These are phyloP conservation scores for Pygocentrus nattereri DNA, from an alignment of 2,797 vertebrate species.

Conservation along the genomic window DNA sequence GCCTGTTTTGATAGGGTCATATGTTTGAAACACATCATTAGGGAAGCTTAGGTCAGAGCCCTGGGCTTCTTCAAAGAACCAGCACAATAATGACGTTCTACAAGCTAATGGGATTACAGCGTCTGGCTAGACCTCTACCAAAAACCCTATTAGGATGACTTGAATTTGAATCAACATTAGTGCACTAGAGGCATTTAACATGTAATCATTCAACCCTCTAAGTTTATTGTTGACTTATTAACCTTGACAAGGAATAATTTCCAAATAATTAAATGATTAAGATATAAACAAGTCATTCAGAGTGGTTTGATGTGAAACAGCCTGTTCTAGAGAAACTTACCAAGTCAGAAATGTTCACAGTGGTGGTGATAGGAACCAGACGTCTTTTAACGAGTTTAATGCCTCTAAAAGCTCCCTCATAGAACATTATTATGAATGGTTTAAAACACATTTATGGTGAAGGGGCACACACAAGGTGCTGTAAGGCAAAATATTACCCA, in stretches of 20 bases:
- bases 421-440: no score
- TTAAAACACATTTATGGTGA: no score
- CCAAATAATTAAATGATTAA: no score
- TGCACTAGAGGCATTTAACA: background rate
- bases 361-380: no score
- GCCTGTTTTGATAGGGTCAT: background rate
- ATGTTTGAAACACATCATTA: background rate
- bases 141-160: background rate
- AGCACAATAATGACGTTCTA: background rate
- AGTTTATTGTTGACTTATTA: background rate
- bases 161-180: background rate
- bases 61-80: background rate
- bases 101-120: slow-evolving; percentile 1
- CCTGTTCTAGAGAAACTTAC: no score
- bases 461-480: no score
- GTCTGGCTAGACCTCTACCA: background rate
- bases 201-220: background rate
- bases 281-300: no score
- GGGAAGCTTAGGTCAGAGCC: background rate
- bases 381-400: background rate
- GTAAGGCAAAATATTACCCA: no score
- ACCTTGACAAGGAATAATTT: background rate
- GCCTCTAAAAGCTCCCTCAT: no score
- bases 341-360: background rate
- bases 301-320: no score